phyloP scores from a whole-genome alignment of 2,888 invertebrate genomes.

The Nomada goodeniana region DNA sequence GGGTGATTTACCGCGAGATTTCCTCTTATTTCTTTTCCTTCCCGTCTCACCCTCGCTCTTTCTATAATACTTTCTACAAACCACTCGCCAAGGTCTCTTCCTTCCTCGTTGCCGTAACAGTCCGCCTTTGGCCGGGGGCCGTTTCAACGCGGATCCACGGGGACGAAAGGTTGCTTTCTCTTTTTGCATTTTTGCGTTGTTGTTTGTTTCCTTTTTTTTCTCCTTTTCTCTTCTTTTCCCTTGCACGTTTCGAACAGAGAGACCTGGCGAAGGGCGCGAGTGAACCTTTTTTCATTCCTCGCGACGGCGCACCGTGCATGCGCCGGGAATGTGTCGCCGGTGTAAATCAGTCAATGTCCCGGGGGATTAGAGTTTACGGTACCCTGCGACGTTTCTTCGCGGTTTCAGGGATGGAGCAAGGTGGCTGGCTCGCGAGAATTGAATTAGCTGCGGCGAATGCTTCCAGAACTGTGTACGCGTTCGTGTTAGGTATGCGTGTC shows the following conservation, averaged over 20 bases:
- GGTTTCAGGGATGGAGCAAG: slow-evolving; percentile 61
- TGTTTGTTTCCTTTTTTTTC: background rate
- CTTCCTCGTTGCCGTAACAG: slow-evolving; percentile 5
- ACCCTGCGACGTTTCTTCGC: slow-evolving; percentile 54
- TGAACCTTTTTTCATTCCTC: slow-evolving; percentile 54
- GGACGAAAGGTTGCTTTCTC: slow-evolving; percentile 23
- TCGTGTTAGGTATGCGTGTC: background rate
- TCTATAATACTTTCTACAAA: slow-evolving; percentile 21
- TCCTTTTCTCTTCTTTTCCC: slow-evolving; percentile 15
- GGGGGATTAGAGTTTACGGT: slow-evolving; percentile 78
- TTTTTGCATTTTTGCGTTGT: no score
- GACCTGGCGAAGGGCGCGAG: slow-evolving; percentile 44
- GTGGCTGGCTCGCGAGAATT: slow-evolving; percentile 21
- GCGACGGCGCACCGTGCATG: slow-evolving; percentile 21
- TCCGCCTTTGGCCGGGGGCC: slow-evolving; percentile 13
- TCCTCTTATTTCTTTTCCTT: slow-evolving; percentile 78
- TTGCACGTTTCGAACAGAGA: slow-evolving; percentile 14
- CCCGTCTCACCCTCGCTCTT: slow-evolving; percentile 41
- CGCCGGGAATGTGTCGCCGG: slow-evolving; percentile 76
- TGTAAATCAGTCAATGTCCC: slow-evolving; percentile 82
- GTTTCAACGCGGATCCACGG: slow-evolving; percentile 38
- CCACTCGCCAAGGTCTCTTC: slow-evolving; percentile 4
- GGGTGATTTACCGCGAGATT: slow-evolving; percentile 82
- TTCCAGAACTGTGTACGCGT: background rate
- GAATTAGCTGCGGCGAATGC: background rate